Base-by-base conservation (phyloP, 2,113 vertebrate genomes). In the Vulpes ferrilata region DNA sequence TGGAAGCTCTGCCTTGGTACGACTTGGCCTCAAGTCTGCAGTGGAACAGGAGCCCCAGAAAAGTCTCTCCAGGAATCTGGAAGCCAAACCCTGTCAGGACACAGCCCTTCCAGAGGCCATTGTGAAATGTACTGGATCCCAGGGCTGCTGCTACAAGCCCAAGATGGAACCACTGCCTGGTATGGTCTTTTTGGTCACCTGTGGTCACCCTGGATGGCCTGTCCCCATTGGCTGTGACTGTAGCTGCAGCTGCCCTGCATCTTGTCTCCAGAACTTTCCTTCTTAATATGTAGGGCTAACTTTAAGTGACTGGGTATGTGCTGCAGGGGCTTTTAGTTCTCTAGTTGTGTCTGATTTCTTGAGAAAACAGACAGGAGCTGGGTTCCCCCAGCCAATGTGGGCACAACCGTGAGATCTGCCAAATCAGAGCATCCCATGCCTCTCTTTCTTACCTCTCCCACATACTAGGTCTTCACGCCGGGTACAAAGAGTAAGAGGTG, bases 281-380 rank as follows among this genome's bases (percentile, higher is more conserved):
- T 60, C 62, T 51, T 79, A 30, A 38, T 8, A 5, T 1, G 2
- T 12, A 65, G n/a, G 48, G 27, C 25, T 86, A 76, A 76, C 23
- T 19, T 55, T 16, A 78, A 27, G 0, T 65, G 2, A n/a, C 22
- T 30, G 0, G 9, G 3, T 43, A 10, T 43, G 13, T 1, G 1
- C 57, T 69, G 4, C 19, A 5, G 22, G 25, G 3, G 7, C 15
- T 27, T 11, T 19, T 4, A 3, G 8, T 53, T 38, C 30, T 6
- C 19, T 17, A 32, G 23, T 7, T 0, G 0, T 60, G 30, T 60
- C 43, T 59, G 30, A 16, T 35, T 30, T 79, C 19, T 85, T 22
- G 27, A n/a, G 17, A 59, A 62, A 20, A 30, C 7, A 35, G 51
- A 38, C 23, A 13, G 11, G 12, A 8, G 25, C n/a, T 20, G 79